Evolutionary conservation across 2,113 vertebrate species (phyloP).

Genomic region (Nicator chloris): DNA sequence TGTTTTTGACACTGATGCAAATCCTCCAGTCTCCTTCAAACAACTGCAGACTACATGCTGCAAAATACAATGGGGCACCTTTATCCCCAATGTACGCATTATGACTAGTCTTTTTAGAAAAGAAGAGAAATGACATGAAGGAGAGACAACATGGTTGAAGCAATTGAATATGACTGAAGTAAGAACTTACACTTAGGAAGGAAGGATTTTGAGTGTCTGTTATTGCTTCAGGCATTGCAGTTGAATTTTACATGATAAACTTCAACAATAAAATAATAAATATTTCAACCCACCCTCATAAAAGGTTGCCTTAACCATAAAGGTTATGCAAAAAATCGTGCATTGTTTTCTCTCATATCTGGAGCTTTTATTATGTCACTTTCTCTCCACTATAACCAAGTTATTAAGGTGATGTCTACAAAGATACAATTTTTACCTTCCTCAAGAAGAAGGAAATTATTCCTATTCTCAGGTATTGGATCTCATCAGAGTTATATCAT

Average conservation of each 20-base stretch:
- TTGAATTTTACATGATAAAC: not conserved
- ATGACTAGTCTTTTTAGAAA: not conserved
- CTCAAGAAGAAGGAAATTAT: not conserved
- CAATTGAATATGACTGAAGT: not conserved
- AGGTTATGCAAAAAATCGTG: not conserved
- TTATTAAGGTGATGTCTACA: not conserved
- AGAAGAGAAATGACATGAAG: not conserved
- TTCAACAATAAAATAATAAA: not conserved
- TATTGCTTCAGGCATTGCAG: not conserved
- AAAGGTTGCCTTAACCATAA: not conserved
- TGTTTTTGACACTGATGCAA: not conserved
- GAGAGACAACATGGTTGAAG: not conserved
- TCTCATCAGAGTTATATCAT: not conserved
- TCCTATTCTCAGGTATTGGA: not conserved
- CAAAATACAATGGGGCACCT: not conserved
- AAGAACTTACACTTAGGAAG: not conserved
- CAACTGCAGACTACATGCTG: not conserved
- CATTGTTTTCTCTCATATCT: not conserved
- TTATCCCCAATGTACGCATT: not conserved
- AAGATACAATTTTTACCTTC: not conserved
- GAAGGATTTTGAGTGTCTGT: not conserved
- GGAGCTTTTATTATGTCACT: not conserved
- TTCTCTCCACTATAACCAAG: not conserved
- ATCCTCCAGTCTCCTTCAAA: not conserved
- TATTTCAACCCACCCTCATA: not conserved